Base-by-base conservation (phyloP, 1,140 invertebrate species). In the Asbolus verrucosus region DNA sequence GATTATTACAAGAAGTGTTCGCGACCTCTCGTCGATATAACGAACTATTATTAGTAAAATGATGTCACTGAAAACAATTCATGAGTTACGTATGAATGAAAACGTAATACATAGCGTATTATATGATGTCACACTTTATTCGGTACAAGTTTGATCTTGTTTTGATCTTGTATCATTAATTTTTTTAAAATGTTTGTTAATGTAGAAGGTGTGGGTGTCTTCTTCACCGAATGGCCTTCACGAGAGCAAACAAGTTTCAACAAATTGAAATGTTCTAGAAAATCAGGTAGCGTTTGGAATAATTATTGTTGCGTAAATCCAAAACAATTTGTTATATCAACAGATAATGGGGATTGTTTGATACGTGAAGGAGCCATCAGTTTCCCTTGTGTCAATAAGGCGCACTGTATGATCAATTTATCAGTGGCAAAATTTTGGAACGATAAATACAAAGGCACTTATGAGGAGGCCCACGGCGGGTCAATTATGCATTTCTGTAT, bases 21-120 rank as follows among this genome's bases (percentile, higher is more conserved):
- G 36, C 61, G 61, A 63, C 61, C 31, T 39, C 36, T 38, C 59
- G 30, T 33, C 61, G 36, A 63, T 63, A 63, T 63, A 63, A 63
- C 36, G 6, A 63, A 63, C 61, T 63, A 63, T 63, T 63, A 63
- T 63, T 63, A 63, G 61, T 63, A 24, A 41, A 27, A 11, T 63
- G 61, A 63, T 43, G 39, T 63, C 61, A 63, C 39, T 6, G 18
- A 19, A n/a, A 43, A 39, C 61, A 63, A 63, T 63, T 43, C 61
- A 63, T 43, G 61, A 63, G 36, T 41, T 63, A 63, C 61, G 61
- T 63, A 63, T 63, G 61, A 63, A 63, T 63, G 61, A 43, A 63
- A 63, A 63, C 61, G 61, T 63, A 63, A 63, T 39, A 24, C 21
- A 21, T 24, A 33, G 31, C 61, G 61, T 63, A 63, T 39, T n/a